These are phyloP conservation scores for Osedax fenrisi DNA, from an alignment of 2,888 invertebrate genomes.

Conservation along the genomic window DNA sequence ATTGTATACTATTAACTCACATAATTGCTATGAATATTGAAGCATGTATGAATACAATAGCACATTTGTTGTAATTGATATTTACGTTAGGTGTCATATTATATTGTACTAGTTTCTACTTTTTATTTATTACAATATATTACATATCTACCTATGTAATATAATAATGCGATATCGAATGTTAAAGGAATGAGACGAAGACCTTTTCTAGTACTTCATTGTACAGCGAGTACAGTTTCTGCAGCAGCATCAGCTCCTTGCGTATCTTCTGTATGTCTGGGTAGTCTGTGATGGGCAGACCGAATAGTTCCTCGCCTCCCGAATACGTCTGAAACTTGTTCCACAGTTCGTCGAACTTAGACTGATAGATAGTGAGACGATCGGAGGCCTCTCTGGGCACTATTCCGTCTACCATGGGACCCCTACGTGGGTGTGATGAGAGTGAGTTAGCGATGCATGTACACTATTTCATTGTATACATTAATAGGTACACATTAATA, in stretches of 20 bases:
- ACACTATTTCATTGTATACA: not conserved
- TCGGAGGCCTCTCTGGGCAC: conserved; percentile 86
- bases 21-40: too few species aligned
- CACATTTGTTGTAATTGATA: too few species aligned
- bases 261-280: conserved; percentile 80
- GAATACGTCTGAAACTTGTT: conserved; percentile 80
- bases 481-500: not conserved
- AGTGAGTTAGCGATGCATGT: not conserved
- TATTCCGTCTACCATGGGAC: conserved; percentile 83
- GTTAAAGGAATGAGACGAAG: too few species aligned
- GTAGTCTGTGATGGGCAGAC: conserved; percentile 78
- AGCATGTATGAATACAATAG: too few species aligned
- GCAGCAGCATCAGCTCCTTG: conserved; percentile 83
- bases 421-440: conserved; percentile 52
- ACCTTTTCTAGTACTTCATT: conserved; percentile 90
- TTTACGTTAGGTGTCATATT: too few species aligned
- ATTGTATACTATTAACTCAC: too few species aligned
- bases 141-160: too few species aligned
- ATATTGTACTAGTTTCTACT: too few species aligned
- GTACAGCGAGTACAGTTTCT: conserved; percentile 85
- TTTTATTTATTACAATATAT: too few species aligned
- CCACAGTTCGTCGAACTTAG: conserved; percentile 90
- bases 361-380: conserved; percentile 63
- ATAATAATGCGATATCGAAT: too few species aligned
- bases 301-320: conserved; percentile 86